Conservation (phyloP, 2,797 vertebrate genomes). For the Onychomys leucogaster region DNA sequence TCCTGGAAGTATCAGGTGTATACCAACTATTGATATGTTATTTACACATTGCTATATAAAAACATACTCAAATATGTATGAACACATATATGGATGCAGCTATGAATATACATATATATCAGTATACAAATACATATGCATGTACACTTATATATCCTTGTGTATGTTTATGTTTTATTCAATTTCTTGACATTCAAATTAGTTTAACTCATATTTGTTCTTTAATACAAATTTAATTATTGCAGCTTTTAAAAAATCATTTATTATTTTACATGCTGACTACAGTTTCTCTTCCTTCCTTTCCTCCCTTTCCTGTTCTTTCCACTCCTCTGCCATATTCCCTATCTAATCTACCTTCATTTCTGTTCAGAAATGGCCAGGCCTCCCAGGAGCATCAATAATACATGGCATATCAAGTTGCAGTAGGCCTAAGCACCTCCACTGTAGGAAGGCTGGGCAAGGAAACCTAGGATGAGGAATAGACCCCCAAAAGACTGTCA, state of each 20-base stretch:
- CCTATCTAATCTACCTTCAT: background rate
- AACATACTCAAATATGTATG: background rate
- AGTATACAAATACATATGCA: background rate
- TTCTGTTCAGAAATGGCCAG: background rate
- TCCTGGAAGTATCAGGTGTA: background rate
- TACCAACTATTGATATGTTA: background rate
- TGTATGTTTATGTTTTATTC: background rate
- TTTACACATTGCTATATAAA: background rate
- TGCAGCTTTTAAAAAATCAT: background rate
- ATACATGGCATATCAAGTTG: background rate
- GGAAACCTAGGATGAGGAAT: background rate
- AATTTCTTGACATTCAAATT: background rate
- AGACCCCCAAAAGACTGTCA: background rate
- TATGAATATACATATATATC: rapidly evolving
- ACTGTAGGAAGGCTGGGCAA: background rate
- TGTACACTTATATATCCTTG: background rate
- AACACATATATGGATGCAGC: no score
- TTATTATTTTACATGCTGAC: background rate
- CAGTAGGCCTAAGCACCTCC: background rate
- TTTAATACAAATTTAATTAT: slow-evolving; percentile 5
- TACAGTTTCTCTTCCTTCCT: background rate
- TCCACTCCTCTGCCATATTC: background rate
- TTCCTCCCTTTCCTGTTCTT: background rate
- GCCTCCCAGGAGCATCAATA: background rate
- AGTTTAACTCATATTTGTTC: background rate